Evolutionary conservation across 2,797 vertebrate species (phyloP), one percentile per base, ranked within the genome.

Genomic region (Aphelocoma californica): DNA sequence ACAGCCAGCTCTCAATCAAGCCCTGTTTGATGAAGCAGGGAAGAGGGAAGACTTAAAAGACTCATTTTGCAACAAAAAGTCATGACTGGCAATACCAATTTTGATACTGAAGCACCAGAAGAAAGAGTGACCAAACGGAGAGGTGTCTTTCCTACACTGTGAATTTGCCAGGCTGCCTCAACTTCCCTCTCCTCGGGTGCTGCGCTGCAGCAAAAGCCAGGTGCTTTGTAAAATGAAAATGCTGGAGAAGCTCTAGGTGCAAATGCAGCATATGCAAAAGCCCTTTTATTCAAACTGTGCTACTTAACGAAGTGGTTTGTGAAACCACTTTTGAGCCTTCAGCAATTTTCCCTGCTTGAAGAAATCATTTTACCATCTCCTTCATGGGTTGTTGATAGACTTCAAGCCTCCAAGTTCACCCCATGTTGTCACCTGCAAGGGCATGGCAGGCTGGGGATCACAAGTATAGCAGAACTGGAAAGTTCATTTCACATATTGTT

Each of bases 401-500:
- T 93, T 92, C 29, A 95, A 96, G 71, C 62, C 75, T 88, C 79
- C 14, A 26, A 86, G 84, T 94, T 92, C 94, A 91, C 78, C 31
- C 56, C 93, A 34, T 51, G 19, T 90, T 90, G 70, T 96, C 71
- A 95, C 84, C 83, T 93, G 75, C 86, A 85, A 91, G 81, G 51
- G 53, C 73, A 86, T 73, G 91, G 50, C 77, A 86, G 72, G 60
- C 54, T 64, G 90, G 79, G 92, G 92, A 91, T 95, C 92, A 20
- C 40, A 61, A 58, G 66, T 38, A 54, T 71, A 61, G 51, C n/a
- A 85, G 85, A 96, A 92, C 73, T 44, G 83, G 58, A 86, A 93
- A 92, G 90, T 61, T 89, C 56, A 53, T 95, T 62, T 50, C 94
- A 96, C 92, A 58, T 82, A 94, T 89, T 95, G 96, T 97, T 98